These are phyloP conservation scores for Vesta saturnalis DNA, from an alignment of 2,888 invertebrate genomes.

Conservation along the genomic window DNA sequence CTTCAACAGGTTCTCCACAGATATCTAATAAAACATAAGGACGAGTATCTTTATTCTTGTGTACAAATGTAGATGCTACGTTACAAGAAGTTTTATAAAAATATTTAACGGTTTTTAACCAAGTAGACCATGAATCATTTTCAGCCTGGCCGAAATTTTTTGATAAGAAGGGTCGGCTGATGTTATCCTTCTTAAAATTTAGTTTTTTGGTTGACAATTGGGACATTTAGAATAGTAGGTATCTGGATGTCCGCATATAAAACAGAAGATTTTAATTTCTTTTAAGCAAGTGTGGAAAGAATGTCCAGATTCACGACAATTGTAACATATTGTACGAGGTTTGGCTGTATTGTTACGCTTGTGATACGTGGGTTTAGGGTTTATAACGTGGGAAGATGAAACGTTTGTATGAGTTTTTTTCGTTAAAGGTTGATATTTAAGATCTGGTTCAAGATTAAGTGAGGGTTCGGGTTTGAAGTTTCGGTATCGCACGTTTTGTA, in stretches of 20 bases:
- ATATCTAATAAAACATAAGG: constrained; percentile 9
- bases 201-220: constrained; percentile 18
- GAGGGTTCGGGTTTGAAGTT: background rate
- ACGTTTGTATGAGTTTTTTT: background rate
- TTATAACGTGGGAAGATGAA: background rate
- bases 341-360: background rate
- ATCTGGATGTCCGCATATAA: constrained; percentile 5
- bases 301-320: background rate
- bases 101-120: constrained; percentile 2
- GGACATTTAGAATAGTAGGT: background rate
- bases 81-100: background rate
- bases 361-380: background rate
- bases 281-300: background rate
- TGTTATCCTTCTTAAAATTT: background rate
- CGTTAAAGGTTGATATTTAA: constrained; percentile 10
- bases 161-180: background rate
- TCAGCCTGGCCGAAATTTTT: background rate
- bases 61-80: background rate
- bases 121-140: background rate
- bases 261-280: constrained; percentile 10
- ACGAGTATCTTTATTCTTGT: background rate
- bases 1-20: background rate
- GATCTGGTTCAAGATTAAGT: constrained; percentile 10
- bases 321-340: background rate
- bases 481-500: background rate